Conservation (phyloP, 2,797 vertebrate species). For the Lepus oiostolus region DNA sequence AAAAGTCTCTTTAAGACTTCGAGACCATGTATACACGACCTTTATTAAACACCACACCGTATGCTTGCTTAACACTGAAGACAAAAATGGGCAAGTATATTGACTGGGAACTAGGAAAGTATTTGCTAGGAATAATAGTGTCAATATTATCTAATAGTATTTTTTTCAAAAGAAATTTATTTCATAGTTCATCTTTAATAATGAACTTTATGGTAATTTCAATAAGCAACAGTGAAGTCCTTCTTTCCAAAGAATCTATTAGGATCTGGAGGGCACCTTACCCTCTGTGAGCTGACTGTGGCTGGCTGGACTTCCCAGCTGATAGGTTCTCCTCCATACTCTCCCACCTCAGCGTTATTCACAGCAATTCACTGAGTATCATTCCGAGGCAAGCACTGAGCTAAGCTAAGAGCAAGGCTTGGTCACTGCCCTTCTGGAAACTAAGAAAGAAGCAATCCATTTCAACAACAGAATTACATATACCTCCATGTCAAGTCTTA, state of each 20-base stretch:
- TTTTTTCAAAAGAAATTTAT: slow-evolving; percentile 15
- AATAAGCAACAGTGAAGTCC: neutral
- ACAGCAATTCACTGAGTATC: neutral
- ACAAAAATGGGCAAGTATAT: neutral
- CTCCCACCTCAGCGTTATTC: neutral
- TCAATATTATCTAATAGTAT: neutral
- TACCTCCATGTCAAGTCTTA: neutral
- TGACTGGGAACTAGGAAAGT: neutral
- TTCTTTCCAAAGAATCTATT: neutral
- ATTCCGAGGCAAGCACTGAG: neutral
- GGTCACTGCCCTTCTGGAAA: neutral
- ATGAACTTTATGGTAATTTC: neutral
- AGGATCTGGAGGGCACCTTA: neutral
- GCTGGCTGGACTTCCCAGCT: no score
- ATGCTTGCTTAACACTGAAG: neutral
- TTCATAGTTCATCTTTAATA: neutral
- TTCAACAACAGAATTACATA: slow-evolving; percentile 1
- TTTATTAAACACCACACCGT: neutral
- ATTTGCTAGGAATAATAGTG: neutral
- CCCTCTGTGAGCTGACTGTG: neutral
- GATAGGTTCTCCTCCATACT: neutral
- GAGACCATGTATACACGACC: slow-evolving; percentile 44
- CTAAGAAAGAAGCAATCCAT: neutral
- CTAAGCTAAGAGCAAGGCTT: neutral
- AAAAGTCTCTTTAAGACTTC: slow-evolving; percentile 25